Evolutionary conservation across 2,888 invertebrate genomes (phyloP).

Genomic region (Thyatira batis): DNA sequence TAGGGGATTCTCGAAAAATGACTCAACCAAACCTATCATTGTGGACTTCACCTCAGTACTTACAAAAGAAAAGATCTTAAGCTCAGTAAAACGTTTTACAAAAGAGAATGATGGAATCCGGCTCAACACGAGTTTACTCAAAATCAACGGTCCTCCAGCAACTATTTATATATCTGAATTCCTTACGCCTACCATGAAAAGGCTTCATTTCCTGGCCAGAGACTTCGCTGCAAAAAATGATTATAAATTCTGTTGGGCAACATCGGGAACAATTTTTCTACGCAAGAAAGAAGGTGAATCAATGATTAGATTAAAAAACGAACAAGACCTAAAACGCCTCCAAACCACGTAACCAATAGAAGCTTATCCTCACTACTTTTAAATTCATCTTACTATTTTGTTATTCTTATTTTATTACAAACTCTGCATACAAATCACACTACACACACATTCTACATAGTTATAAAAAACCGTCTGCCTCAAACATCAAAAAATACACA

Average conservation of each 20-base stretch:
- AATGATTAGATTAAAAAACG: background rate
- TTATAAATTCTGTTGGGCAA: background rate
- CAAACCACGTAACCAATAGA: background rate
- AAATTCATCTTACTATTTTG: too few relatives aligned
- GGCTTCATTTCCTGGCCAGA: background rate
- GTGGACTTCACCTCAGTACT: background rate
- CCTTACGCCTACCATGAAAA: background rate
- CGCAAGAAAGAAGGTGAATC: background rate
- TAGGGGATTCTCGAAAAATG: background rate
- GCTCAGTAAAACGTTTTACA: background rate
- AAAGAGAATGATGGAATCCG: background rate
- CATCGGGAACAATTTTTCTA: background rate
- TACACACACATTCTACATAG: too few relatives aligned
- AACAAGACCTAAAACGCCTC: background rate
- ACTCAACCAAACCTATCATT: background rate
- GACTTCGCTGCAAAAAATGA: background rate
- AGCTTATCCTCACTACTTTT: too few relatives aligned
- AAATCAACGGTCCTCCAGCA: background rate
- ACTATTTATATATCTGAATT: background rate
- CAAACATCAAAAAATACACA: too few relatives aligned
- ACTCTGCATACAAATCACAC: too few relatives aligned
- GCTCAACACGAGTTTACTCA: background rate
- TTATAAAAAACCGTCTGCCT: too few relatives aligned
- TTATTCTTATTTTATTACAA: too few relatives aligned
- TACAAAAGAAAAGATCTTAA: background rate